A percentile compares a stretch with the other conserved stretches of the same genome.
These are phyloP conservation scores for Argya squamiceps DNA, from an alignment of 2,797 vertebrate species.

Conservation along the genomic window DNA sequence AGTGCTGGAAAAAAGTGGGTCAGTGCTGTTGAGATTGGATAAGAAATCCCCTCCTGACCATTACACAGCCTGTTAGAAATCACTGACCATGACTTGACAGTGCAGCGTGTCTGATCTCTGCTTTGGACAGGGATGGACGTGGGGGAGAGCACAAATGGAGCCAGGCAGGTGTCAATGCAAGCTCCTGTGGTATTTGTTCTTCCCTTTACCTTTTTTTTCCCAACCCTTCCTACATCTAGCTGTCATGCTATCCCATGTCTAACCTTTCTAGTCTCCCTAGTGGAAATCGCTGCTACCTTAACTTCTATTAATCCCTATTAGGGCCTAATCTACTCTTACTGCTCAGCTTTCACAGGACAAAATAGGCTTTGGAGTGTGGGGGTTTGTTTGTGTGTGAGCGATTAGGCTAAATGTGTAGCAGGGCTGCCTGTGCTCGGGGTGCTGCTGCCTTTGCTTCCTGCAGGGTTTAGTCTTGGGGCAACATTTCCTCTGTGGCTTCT, in stretches of 20 bases:
- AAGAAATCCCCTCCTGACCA: constrained; percentile 30
- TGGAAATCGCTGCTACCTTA: constrained; percentile 19
- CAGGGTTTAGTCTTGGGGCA: neutral
- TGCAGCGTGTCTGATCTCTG: neutral
- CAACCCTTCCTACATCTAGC: neutral
- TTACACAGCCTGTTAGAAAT: constrained; percentile 32
- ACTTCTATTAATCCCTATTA: constrained; percentile 58
- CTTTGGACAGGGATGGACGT: neutral
- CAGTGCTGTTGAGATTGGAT: neutral
- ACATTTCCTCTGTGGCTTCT: neutral
- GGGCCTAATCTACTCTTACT: constrained; percentile 58
- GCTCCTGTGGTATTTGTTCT: neutral
- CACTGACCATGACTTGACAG: constrained; percentile 22
- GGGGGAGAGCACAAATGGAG: neutral
- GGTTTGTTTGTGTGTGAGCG: neutral
- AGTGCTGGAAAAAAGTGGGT: constrained; percentile 23
- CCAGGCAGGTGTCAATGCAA: neutral
- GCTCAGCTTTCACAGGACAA: neutral
- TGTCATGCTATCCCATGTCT: neutral
- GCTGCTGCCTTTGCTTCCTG: neutral
- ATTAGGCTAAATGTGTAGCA: neutral
- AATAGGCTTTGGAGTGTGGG: constrained; percentile 14
- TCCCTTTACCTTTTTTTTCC: neutral
- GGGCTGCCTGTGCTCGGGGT: neutral
- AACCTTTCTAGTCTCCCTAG: neutral